Evolutionary conservation across 92 coral and sea anemone genomes (phyloP).

Genomic region (Phenganax stokvisi): DNA sequence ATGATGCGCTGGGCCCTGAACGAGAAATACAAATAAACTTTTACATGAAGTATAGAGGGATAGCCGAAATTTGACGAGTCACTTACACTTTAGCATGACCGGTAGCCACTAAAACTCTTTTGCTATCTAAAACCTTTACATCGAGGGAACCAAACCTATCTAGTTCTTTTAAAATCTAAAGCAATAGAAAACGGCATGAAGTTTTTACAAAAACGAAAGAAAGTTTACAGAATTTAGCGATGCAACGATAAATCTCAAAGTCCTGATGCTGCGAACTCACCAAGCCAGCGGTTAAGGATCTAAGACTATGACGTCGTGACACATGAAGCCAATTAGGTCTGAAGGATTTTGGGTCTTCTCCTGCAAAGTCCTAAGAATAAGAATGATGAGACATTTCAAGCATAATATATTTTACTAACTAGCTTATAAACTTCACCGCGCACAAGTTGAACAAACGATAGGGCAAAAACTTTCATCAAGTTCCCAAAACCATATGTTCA

Average conservation of each 20-base stretch:
- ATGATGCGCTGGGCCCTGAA: conserved; percentile 70
- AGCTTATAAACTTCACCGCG: too few species aligned
- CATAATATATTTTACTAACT: too few species aligned
- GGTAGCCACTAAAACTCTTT: conserved; percentile 75
- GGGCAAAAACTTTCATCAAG: too few species aligned
- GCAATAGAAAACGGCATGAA: background rate
- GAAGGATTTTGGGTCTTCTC: conserved; percentile 71
- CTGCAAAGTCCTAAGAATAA: conserved; percentile 60
- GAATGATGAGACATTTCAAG: background rate
- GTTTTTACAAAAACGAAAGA: background rate
- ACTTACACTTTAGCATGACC: conserved; percentile 69
- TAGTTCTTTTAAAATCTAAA: conserved; percentile 58
- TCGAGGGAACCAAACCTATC: conserved; percentile 89
- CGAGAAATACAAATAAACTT: background rate
- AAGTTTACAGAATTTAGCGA: background rate
- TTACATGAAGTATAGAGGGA: background rate
- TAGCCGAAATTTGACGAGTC: background rate
- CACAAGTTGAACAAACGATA: too few species aligned
- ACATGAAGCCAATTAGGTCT: conserved; percentile 91
- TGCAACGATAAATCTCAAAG: conserved; percentile 11
- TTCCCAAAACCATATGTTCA: too few species aligned
- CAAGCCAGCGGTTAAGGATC: conserved; percentile 48
- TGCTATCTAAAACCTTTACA: conserved; percentile 68
- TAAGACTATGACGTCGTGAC: conserved; percentile 48
- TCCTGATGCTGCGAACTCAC: conserved; percentile 42